Base-by-base conservation (phyloP, 2,888 invertebrate genomes). In the Acleris cristana region DNA sequence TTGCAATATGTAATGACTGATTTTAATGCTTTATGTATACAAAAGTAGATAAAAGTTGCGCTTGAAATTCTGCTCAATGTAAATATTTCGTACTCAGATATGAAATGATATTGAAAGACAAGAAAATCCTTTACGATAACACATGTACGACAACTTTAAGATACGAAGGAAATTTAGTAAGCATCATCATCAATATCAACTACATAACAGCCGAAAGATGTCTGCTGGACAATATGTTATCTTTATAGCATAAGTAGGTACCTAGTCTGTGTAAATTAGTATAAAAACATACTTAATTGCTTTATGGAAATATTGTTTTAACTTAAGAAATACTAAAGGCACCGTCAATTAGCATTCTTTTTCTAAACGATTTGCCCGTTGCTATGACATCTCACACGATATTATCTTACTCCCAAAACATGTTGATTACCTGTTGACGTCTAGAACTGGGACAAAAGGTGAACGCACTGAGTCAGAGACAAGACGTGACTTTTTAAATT, bases 381-480 rank as follows among this genome's bases (percentile, higher is more conserved):
- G 67, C 51, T 67, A 58, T 58, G 62, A 54, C 58, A 58, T 58
- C 56, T 58, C 52, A 19, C 18, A 48, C 40, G 40, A 66, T 51
- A 57, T 70, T 71, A 67, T 65, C 57, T 69, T 57, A 70, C 67
- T 59, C 70, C 69, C 30, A 52, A 61, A 74, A 64, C 70, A 55
- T 52, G 70, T 74, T 79, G 79, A 79, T 77, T 74, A 76, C 67
- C 70, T 71, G 74, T 66, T 73, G 74, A 74, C 74, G 70, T 66
- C 12, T 18, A 60, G 52, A 78, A 76, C 70, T 78, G 69, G 80
- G 71, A 21, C 80, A 79, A 70, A 71, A 75, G 80, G 78, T 80
- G 73, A 76, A 76, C 69, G 79, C 71, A 76, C 80, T 53, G 64
- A 53, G 70, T 61, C 59, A 68, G 64, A 57, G 63, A 67, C 62